phyloP scores from a whole-genome alignment of 2,888 invertebrate genomes.

The Lymantria dispar region DNA sequence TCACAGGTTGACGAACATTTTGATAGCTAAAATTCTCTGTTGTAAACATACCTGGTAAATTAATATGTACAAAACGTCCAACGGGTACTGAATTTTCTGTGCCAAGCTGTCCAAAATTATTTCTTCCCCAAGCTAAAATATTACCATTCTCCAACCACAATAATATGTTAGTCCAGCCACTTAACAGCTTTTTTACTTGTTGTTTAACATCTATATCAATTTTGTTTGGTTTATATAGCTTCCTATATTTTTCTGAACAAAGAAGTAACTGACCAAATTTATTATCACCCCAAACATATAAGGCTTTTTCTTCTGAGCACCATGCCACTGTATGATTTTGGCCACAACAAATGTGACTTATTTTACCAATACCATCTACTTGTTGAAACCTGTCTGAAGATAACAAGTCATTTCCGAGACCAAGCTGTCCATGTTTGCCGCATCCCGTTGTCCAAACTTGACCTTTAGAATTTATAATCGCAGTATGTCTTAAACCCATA shows the following conservation, averaged over 20 bases:
- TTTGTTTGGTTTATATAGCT: conserved; percentile 78
- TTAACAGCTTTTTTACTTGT: conserved; percentile 80
- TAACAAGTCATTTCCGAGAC: conserved; percentile 69
- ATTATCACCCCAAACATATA: conserved; percentile 92
- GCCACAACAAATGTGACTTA: conserved; percentile 88
- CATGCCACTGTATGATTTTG: conserved; percentile 89
- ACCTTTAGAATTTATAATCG: conserved; percentile 83
- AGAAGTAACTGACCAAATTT: conserved; percentile 90
- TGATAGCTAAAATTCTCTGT: neutral
- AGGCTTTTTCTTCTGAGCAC: conserved; percentile 77
- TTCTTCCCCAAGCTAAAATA: conserved; percentile 90
- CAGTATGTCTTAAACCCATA: conserved; percentile 87
- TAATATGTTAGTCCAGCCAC: conserved; percentile 92
- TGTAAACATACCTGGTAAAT: conserved; percentile 59
- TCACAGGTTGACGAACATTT: too few relatives aligned
- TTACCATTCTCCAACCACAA: conserved; percentile 83
- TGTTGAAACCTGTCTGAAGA: conserved; percentile 69
- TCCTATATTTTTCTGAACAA: conserved; percentile 74
- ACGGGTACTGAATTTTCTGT: conserved; percentile 42
- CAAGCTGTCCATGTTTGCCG: conserved; percentile 86
- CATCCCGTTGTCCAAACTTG: conserved; percentile 85
- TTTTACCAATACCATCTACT: conserved; percentile 79
- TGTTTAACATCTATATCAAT: conserved; percentile 80
- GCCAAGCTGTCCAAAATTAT: conserved; percentile 91
- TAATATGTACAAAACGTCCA: conserved; percentile 57